These are phyloP conservation scores for Macrotus californicus DNA, from an alignment of 2,113 vertebrate genomes.

Conservation along the genomic window DNA sequence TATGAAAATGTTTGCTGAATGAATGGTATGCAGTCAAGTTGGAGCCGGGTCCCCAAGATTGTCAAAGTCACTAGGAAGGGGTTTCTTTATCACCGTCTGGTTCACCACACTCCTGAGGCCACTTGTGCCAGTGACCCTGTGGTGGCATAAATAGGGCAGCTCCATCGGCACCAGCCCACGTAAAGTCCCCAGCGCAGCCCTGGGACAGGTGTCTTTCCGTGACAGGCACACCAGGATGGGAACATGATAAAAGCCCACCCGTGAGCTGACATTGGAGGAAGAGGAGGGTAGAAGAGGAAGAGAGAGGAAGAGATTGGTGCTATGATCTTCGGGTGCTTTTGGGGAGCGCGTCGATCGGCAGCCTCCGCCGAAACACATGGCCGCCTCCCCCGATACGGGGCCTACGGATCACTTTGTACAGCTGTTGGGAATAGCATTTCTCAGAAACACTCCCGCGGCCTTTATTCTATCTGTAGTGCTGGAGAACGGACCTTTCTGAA, in stretches of 20 bases:
- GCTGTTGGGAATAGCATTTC: not conserved
- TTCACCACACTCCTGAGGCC: not conserved
- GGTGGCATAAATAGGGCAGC: not conserved
- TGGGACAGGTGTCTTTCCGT: not conserved
- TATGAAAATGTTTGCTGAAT: not conserved
- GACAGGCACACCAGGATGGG: not conserved
- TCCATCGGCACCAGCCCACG: not conserved
- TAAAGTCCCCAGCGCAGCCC: not conserved
- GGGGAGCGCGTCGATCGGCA: accelerated
- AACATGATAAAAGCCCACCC: too few relatives aligned
- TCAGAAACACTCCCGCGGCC: not conserved
- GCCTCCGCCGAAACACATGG: not conserved
- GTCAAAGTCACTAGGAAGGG: not conserved
- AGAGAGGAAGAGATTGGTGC: not conserved
- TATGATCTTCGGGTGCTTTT: not conserved
- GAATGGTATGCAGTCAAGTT: not conserved
- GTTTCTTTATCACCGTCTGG: not conserved
- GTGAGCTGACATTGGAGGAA: not conserved
- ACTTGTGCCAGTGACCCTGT: not conserved
- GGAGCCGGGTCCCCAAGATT: not conserved
- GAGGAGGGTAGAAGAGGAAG: too few relatives aligned
- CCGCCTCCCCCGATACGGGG: accelerated
- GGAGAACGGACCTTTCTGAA: not conserved
- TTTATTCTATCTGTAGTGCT: not conserved
- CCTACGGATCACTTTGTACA: not conserved